Base-by-base conservation (phyloP, 2,113 vertebrate species). In the Thunnus maccoyii region DNA sequence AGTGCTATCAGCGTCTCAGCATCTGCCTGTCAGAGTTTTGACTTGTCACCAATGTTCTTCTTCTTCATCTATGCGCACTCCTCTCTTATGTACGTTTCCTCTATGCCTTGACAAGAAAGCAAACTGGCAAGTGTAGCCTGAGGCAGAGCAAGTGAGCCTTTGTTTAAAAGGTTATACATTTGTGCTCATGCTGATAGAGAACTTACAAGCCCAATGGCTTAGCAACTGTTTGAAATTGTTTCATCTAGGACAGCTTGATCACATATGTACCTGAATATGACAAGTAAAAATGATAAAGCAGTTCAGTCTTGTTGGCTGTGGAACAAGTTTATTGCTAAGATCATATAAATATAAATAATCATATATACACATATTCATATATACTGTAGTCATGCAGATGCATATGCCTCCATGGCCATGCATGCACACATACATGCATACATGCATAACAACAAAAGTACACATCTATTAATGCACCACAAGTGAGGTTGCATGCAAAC, bases 161-260 rank as follows among this genome's bases (percentile, higher is more conserved):
- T 91, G 87, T 90, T 92, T 88, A 62, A 92, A 85, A 92, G 88
- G 90, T 92, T 89, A 89, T 83, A 74, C 72, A 71, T 84, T 80
- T 85, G 71, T 61, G 76, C 80, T 87, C 76, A 74, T 79, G 77
- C 82, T 88, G 86, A 91, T 85, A 75, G 81, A 81, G 50, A 87
- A 86, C 66, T 56, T 68, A 57, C 63, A 64, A 76, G 60, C 76
- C 71, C 62, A 69, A n/a, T 72, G 83, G 69, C 64, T 58, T 25
- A 63, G 72, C 44, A 57, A 50, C 68, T 63, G 52, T 84, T 79
- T 63, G 7, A 80, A 77, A 70, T 16, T 5, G 54, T 76, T 90
- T 86, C 47, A 86, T 75, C 72, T 14, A 46, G 47, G 55, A 85
- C 66, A 64, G 68, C 71, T 27, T 70, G 50, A 89, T 91, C 62